Base-by-base conservation (phyloP, 2,797 vertebrate genomes). In the Liparis tanakae region DNA sequence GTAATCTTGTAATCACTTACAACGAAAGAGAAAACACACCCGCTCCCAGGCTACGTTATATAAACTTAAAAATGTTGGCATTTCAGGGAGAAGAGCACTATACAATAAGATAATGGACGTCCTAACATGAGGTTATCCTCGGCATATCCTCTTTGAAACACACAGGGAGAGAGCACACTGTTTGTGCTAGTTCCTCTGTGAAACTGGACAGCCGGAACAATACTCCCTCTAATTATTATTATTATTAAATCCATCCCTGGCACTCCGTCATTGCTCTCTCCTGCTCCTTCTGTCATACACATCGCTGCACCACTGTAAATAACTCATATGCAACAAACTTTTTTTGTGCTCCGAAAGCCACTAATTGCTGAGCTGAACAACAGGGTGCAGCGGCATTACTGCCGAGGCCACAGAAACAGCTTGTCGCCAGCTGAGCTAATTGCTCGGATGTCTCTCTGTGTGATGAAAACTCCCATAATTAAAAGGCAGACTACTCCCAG, bases 361-460 rank as follows among this genome's bases (percentile, higher is more conserved):
- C 73, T 89, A 84, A 89, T 82, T 75, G 82, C 74, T 67, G 56
- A 75, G 58, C 67, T 55, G 55, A 85, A 69, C 39, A 60, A 67
- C 61, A 61, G 82, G 72, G 81, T 80, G 78, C 78, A 79, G 74
- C 72, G 8, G 56, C 62, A 57, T 56, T 64, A 48, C n/a, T 48
- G 68, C 44, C 12, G 20, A 72, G 70, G 68, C 76, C 73, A 79
- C 79, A 83, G 84, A 76, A 88, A 84, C 64, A 67, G 79, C 75
- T 78, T 82, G 87, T 88, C 88, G 85, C 71, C 85, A 80, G 79
- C 84, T 78, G 3, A 6, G 72, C 80, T 91, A 89, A 92, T 89
- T 83, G 82, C 88, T 76, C 51, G 20, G 41, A 74, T 76, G 76
- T 76, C 62, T 78, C 57, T 75, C 55, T 8, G 46, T 64, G 36